phyloP scores from a whole-genome alignment of 1,140 invertebrate genomes.

The Idris sp. region DNA sequence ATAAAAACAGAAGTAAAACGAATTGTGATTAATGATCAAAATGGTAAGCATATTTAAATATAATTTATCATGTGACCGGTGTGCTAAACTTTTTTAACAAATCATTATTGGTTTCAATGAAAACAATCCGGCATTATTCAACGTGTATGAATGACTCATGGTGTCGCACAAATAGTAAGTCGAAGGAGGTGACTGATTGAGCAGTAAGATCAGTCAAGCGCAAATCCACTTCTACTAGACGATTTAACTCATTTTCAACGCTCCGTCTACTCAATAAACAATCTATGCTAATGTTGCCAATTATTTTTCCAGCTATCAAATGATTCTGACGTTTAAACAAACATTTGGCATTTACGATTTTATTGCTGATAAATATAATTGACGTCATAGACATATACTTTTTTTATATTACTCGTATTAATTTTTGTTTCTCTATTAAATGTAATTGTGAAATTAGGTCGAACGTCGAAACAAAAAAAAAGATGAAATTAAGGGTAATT shows the following conservation, averaged over 20 bases:
- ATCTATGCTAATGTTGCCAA: slow-evolving; percentile 65
- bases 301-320: slow-evolving; percentile 51
- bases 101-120: slow-evolving; percentile 54
- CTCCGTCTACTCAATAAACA: slow-evolving; percentile 65
- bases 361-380: slow-evolving; percentile 1
- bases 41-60: slow-evolving; percentile 27
- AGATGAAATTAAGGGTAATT: slow-evolving; percentile 20
- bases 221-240: slow-evolving; percentile 66
- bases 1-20: slow-evolving; percentile 36
- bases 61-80: slow-evolving; percentile 39
- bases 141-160: slow-evolving; percentile 55
- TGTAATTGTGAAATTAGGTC: too few relatives aligned
- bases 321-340: slow-evolving; percentile 24
- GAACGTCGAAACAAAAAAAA: too few relatives aligned
- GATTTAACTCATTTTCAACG: slow-evolving; percentile 63
- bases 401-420: too few relatives aligned
- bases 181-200: slow-evolving; percentile 63
- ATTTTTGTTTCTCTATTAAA: too few relatives aligned
- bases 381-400: too few relatives aligned
- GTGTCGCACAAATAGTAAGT: slow-evolving; percentile 46
- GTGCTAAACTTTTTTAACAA: slow-evolving; percentile 39
- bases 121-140: slow-evolving; percentile 54
- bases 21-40: slow-evolving; percentile 40
- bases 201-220: slow-evolving; percentile 66
- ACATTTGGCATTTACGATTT: slow-evolving; percentile 5